phyloP scores from a whole-genome alignment of 2,797 vertebrate species.

The Peromyscus aztecus region DNA sequence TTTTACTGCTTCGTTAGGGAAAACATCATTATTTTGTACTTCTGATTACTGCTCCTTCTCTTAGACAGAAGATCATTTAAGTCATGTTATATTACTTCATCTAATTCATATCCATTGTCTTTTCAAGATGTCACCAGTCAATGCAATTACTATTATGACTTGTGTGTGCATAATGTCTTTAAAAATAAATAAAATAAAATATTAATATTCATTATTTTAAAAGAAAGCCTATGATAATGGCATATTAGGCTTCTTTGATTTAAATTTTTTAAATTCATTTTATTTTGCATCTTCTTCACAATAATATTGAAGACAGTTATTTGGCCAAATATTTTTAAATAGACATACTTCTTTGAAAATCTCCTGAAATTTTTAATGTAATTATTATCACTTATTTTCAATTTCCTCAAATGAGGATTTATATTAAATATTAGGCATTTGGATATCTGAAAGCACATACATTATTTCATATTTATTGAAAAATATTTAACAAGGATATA shows the following conservation, averaged over 20 bases:
- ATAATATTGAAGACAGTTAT: constrained; percentile 1
- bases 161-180: not conserved
- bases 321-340: not conserved
- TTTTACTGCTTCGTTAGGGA: not conserved
- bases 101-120: not conserved
- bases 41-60: constrained; percentile 48
- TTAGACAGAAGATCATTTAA: constrained; percentile 38
- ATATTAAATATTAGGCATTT: not conserved
- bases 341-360: not conserved
- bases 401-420: not conserved
- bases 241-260: not conserved
- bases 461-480: not conserved
- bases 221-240: not conserved
- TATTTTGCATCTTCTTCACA: not conserved
- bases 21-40: not conserved
- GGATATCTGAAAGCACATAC: not conserved
- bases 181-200: not conserved
- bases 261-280: not conserved
- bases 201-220: not conserved
- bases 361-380: not conserved
- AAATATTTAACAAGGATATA: not conserved
- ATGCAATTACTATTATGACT: not conserved
- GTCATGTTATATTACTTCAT: constrained; percentile 33
- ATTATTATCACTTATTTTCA: not conserved
- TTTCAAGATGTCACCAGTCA: not conserved